phyloP scores from a whole-genome alignment of 2,113 vertebrate species.

The Hypomesus transpacificus region DNA sequence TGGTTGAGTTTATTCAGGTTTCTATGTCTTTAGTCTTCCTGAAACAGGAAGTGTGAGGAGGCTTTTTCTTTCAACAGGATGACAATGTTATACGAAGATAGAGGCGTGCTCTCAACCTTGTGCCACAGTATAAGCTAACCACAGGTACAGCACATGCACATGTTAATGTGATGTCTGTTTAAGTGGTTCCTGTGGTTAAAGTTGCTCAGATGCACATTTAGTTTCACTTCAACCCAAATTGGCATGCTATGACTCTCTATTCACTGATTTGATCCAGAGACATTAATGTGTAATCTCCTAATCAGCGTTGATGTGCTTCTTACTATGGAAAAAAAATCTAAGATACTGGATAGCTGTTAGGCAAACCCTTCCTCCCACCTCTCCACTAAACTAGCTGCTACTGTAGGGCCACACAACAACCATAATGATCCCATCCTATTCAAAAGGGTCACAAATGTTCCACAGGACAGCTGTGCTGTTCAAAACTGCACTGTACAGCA shows the following conservation, averaged over 20 bases:
- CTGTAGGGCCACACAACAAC: no score
- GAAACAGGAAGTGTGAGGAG: constrained; percentile 50
- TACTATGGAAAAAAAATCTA: no score
- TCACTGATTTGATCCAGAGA: no score
- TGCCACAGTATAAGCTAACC: background rate
- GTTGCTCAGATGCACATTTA: background rate
- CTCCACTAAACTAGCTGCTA: no score
- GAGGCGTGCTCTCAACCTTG: background rate
- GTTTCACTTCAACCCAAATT: no score
- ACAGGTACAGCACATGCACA: background rate
- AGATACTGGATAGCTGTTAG: no score
- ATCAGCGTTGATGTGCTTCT: no score
- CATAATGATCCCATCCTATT: background rate
- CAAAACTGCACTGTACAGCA: background rate
- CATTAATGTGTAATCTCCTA: no score
- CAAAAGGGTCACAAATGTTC: background rate
- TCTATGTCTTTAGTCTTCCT: constrained; percentile 28
- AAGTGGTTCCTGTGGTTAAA: background rate
- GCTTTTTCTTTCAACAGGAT: constrained; percentile 14
- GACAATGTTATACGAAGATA: background rate
- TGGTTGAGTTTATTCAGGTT: constrained; percentile 1
- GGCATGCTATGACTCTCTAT: no score
- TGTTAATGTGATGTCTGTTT: background rate
- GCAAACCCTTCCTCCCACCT: no score
- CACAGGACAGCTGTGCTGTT: background rate